Base-by-base conservation (phyloP, 2,113 vertebrate species). In the Chaetodon trifascialis region DNA sequence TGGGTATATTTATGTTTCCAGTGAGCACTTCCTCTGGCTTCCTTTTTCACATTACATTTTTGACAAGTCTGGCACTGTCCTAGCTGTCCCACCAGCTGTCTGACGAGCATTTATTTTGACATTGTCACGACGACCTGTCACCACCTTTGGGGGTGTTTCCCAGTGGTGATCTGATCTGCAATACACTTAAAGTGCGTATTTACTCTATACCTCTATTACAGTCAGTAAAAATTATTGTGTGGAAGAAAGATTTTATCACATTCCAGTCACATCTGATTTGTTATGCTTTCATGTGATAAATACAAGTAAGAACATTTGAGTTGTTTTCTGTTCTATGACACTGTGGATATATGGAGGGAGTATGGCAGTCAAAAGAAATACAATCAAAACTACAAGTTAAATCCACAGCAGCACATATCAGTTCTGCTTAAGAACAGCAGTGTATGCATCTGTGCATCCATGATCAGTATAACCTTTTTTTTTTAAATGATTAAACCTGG, bases 51-150 rank as follows among this genome's bases (percentile, higher is more conserved):
- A 71, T 52, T 55, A 60, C 66, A 51, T 63, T 68, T 75, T 68
- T 76, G 72, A 87, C 66, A 76, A 66, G 54, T 58, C 42, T 42
- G 70, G 21, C 60, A 34, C 19, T 52, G 68, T 75, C 74, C 66
- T 60, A 9, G 66, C 55, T 58, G 59, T 30, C 76, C 68, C 59
- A n/a, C 36, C 72, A 70, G 46, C 75, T 54, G 71, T 47, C 78
- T 72, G 72, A 66, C 38, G 47, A 62, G 42, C 56, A 73, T 82
- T 64, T 62, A 70, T 71, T 86, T 51, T 75, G 70, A 75, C 76
- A 64, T 59, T 59, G 63, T 76, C 64, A 72, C 47, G 40, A 49
- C 67, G 17, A 30, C 60, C 74, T 83, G 82, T 80, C 69, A 71
- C 17, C 47, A 44, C 21, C 56, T 76, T 62, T 19, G 30, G 46